Conservation (phyloP, 2,113 vertebrate species). For the Pao palembangensis region DNA sequence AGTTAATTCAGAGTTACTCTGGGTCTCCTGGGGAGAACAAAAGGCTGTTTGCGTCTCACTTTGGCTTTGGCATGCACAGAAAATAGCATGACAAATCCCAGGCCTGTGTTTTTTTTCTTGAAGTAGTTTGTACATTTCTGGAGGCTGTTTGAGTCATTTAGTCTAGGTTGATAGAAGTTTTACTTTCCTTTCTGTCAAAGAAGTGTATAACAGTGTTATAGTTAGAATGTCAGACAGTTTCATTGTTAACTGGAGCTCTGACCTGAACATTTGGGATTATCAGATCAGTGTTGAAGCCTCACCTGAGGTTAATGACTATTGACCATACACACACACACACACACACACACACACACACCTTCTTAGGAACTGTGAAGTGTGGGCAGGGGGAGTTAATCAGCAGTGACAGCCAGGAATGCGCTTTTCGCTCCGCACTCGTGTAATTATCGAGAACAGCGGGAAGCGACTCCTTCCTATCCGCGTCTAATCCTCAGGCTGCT, state of each 20-base stretch:
- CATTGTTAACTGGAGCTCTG: too few species aligned
- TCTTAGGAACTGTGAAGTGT: not conserved
- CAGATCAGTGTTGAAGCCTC: not conserved
- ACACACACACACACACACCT: not conserved
- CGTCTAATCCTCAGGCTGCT: too few species aligned
- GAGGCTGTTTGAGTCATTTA: not conserved
- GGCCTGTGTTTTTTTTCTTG: not conserved
- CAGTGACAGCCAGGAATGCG: too few species aligned
- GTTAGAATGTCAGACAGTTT: too few species aligned
- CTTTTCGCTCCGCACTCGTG: too few species aligned
- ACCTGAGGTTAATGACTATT: conserved; percentile 22
- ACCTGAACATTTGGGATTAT: not conserved
- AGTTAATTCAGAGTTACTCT: not conserved
- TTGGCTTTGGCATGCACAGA: not conserved
- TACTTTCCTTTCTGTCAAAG: too few species aligned
- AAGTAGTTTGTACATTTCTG: not conserved
- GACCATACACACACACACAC: not conserved
- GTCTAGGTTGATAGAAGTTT: too few species aligned
- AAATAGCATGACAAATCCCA: not conserved
- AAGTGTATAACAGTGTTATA: too few species aligned
- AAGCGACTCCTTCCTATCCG: too few species aligned
- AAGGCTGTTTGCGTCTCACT: conserved; percentile 3
- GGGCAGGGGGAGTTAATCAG: too few species aligned
- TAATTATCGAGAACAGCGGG: too few species aligned
- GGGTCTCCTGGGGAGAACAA: not conserved